Conservation (phyloP, 2,113 vertebrate species). For the Tyrannus savana region DNA sequence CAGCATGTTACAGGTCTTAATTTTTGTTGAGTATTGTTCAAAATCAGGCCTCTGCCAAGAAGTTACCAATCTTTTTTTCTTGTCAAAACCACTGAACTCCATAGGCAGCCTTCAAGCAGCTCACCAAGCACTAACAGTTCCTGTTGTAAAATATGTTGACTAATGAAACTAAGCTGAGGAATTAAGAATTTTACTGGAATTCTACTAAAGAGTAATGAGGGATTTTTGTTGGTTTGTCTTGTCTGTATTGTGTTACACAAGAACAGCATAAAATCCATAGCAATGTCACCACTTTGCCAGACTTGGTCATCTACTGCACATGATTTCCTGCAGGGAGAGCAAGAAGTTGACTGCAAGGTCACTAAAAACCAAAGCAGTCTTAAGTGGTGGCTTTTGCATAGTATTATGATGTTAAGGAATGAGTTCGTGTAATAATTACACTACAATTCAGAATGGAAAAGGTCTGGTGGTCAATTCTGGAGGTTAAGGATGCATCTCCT, state of each 20-base stretch:
- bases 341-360: not conserved
- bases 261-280: not conserved
- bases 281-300: not conserved
- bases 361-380: not conserved
- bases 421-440: not conserved
- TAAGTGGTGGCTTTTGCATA: not conserved
- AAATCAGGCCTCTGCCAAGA: not conserved
- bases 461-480: not conserved
- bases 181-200: not conserved
- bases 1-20: not conserved
- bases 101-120: not conserved
- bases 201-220: not conserved
- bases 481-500: constrained; percentile 13
- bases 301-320: not conserved
- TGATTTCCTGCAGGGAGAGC: not conserved
- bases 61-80: not conserved
- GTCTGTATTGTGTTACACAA: not conserved
- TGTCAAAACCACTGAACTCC: not conserved
- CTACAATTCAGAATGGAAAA: not conserved
- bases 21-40: not conserved
- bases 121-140: not conserved
- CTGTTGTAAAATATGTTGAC: not conserved
- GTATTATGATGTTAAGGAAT: not conserved
- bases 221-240: not conserved
- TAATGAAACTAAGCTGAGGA: not conserved